Percentiles rank a stretch among this genome's conserved stretches.
These are phyloP conservation scores for Allophyes oxyacanthae DNA, from an alignment of 2,888 invertebrate species.

Conservation along the genomic window DNA sequence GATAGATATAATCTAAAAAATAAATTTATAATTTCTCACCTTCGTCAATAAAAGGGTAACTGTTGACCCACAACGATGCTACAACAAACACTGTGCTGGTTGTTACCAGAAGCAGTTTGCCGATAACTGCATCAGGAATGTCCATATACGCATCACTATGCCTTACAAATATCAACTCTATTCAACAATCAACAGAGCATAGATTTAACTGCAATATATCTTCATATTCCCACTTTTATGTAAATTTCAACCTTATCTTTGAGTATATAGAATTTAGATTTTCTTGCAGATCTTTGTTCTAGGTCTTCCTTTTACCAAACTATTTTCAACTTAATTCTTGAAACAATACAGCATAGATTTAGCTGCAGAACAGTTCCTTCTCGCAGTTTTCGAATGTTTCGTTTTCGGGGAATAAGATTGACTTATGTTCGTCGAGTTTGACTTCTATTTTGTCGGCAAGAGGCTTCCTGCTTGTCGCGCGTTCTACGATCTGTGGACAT, in stretches of 20 bases:
- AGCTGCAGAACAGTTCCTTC: conserved; percentile 89
- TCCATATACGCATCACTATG: conserved; percentile 81
- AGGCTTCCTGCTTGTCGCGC: conserved; percentile 88
- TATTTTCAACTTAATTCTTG: conserved; percentile 18
- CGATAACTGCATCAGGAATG: conserved; percentile 88
- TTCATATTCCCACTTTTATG: background rate
- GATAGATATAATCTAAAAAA: background rate
- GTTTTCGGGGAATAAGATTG: conserved; percentile 90
- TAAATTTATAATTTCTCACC: conserved; percentile 69
- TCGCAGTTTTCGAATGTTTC: conserved; percentile 90
- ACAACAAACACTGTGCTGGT: conserved; percentile 87
- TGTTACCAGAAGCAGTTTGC: conserved; percentile 88
- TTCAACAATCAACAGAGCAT: background rate
- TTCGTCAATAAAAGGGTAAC: conserved; percentile 91
- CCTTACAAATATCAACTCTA: conserved; percentile 22
- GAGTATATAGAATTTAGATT: conserved; percentile 21
- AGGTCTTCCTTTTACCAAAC: background rate
- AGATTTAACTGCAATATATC: conserved; percentile 73
- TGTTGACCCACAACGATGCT: conserved; percentile 91
- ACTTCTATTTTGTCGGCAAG: conserved; percentile 75
- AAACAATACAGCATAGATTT: conserved; percentile 41
- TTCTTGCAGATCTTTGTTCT: conserved; percentile 82
- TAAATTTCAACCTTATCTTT: conserved; percentile 14
- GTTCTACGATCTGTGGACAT: conserved; percentile 85
- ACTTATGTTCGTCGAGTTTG: conserved; percentile 82